Evolutionary conservation across 2,797 vertebrate species (phyloP).

Genomic region (Netta rufina): DNA sequence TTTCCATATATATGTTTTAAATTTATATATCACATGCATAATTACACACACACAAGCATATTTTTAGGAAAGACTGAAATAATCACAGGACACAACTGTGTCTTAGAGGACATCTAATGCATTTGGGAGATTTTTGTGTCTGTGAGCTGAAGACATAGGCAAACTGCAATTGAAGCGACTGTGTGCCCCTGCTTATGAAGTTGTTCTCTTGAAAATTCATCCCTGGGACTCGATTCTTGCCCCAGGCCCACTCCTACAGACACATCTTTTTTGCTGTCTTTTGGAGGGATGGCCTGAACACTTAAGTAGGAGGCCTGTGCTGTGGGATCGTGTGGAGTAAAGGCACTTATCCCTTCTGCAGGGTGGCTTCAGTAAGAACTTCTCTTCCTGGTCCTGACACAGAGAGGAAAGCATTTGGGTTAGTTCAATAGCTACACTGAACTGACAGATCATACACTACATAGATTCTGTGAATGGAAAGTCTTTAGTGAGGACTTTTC

Average conservation of each 20-base stretch:
- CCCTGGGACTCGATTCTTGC: neutral
- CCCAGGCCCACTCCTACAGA: neutral
- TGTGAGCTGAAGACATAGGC: neutral
- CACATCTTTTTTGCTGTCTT: neutral
- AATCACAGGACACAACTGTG: neutral
- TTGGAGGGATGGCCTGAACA: neutral
- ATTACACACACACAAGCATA: neutral
- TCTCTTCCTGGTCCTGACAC: neutral
- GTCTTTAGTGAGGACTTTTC: neutral
- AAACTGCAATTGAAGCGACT: neutral
- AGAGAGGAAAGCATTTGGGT: neutral
- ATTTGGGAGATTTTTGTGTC: neutral
- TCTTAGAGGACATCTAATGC: neutral
- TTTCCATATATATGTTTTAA: neutral
- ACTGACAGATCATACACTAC: neutral
- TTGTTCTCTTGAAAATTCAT: neutral
- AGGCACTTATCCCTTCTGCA: accelerated
- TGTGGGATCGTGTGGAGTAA: neutral
- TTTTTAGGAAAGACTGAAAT: neutral
- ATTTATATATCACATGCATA: neutral
- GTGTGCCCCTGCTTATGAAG: neutral
- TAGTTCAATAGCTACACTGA: neutral
- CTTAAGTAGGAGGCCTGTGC: neutral
- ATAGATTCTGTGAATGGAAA: neutral
- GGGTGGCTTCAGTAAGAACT: neutral